phyloP scores from a whole-genome alignment of 2,888 invertebrate genomes.

The Drosophila austrosaltans region DNA sequence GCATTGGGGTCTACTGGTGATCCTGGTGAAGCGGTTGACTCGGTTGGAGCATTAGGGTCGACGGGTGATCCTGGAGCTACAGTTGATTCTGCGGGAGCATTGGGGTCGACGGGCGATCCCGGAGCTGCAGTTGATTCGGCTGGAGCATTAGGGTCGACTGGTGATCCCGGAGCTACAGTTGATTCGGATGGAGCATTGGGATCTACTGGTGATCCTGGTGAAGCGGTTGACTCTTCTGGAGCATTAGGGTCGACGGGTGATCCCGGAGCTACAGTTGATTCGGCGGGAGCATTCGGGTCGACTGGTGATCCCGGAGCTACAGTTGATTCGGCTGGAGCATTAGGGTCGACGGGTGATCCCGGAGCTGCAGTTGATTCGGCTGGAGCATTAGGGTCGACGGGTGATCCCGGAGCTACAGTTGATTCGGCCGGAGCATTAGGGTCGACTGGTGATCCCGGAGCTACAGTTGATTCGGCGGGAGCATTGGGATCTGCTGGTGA shows the following conservation, averaged over 20 bases:
- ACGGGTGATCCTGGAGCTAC: background rate
- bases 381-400: conserved; percentile 25
- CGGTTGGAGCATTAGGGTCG: conserved; percentile 33
- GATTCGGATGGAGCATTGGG: conserved; percentile 20
- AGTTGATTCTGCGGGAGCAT: background rate
- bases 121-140: background rate
- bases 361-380: conserved; percentile 16
- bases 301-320: conserved; percentile 27
- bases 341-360: conserved; percentile 31
- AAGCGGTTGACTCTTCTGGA: background rate
- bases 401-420: conserved; percentile 13
- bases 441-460: conserved; percentile 32
- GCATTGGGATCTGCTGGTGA: conserved; percentile 26
- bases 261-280: background rate
- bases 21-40: conserved; percentile 29
- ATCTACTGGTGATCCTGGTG: conserved; percentile 17
- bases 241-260: conserved; percentile 25
- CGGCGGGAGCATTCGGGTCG: conserved; percentile 21
- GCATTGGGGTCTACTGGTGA: conserved; percentile 3
- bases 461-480: background rate
- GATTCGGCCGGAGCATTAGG: conserved; percentile 37
- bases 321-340: conserved; percentile 13
- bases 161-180: conserved; percentile 33
- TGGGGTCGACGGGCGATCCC: background rate
- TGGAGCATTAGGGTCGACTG: conserved; percentile 25